Percentiles rank a stretch among this genome's conserved stretches.
Conservation (phyloP, 2,888 invertebrate species). For the Limenitis camilla region DNA sequence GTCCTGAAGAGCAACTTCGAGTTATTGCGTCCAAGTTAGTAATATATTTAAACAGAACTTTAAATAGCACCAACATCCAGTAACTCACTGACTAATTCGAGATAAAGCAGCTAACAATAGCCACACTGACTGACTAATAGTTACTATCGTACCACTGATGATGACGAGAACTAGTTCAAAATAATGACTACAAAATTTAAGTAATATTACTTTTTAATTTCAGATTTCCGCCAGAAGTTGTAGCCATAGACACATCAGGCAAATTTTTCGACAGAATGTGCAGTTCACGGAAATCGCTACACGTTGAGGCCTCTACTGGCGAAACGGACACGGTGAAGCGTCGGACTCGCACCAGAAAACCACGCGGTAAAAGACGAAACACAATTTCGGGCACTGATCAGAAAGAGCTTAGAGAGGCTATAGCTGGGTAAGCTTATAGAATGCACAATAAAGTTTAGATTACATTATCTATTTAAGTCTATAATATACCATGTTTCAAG, state of each 20-base stretch:
- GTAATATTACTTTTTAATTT: background rate
- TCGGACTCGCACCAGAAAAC: constrained; percentile 81
- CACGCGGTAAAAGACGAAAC: constrained; percentile 89
- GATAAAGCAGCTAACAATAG: too few relatives aligned
- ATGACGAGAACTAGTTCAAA: too few relatives aligned
- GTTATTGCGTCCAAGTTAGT: constrained; percentile 86
- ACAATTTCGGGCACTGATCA: constrained; percentile 93
- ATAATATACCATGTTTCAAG: background rate
- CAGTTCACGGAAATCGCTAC: constrained; percentile 86
- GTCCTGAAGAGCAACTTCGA: constrained; percentile 89
- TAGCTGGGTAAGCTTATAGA: constrained; percentile 84
- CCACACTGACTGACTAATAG: too few relatives aligned
- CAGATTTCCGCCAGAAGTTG: constrained; percentile 90
- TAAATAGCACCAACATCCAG: too few relatives aligned
- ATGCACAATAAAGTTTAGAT: constrained; percentile 22
- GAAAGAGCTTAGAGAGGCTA: constrained; percentile 89
- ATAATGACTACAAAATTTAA: background rate
- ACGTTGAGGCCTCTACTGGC: constrained; percentile 62
- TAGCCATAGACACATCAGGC: constrained; percentile 92
- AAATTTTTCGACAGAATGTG: constrained; percentile 92
- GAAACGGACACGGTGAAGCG: constrained; percentile 80
- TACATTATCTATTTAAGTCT: background rate
- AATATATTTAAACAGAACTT: too few relatives aligned
- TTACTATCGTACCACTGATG: too few relatives aligned
- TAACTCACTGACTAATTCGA: background rate